Evolutionary conservation across 2,888 invertebrate species (phyloP).

Genomic region (Brachynemurus nebulosus): DNA sequence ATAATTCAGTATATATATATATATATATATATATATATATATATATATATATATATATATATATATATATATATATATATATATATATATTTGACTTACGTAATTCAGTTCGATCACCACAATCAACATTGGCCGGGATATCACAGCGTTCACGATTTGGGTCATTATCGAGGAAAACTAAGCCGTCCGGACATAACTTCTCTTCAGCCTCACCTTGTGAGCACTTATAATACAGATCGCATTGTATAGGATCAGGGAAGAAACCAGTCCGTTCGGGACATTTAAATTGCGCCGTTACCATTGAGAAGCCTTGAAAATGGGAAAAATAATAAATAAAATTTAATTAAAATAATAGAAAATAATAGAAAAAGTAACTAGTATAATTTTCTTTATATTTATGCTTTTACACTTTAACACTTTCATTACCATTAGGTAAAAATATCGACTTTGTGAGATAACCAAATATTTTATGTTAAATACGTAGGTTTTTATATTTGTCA

Average conservation of each 20-base stretch:
- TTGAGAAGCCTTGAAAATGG: too few species aligned
- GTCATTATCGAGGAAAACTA: conserved; percentile 60
- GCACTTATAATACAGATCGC: conserved; percentile 68
- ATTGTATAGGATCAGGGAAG: conserved; percentile 59
- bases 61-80: not conserved
- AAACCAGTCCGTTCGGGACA: conserved; percentile 62
- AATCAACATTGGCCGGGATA: conserved; percentile 63
- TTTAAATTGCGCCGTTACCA: conserved; percentile 41
- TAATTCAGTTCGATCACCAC: conserved; percentile 55
- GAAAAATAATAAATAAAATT: too few species aligned
- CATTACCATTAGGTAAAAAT: too few species aligned
- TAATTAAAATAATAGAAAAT: too few species aligned
- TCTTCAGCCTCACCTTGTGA: conserved; percentile 47
- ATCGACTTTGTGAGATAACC: too few species aligned
- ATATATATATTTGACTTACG: conserved; percentile 44
- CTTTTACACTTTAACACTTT: too few species aligned
- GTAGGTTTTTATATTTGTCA: too few species aligned
- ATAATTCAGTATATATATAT: not conserved
- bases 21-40: not conserved
- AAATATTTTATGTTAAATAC: too few species aligned
- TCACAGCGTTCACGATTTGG: conserved; percentile 61
- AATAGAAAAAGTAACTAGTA: too few species aligned
- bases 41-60: not conserved
- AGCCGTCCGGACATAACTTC: conserved; percentile 61
- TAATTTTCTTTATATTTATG: too few species aligned